phyloP scores from a whole-genome alignment of 2,113 vertebrate genomes.

The Galbula dea region DNA sequence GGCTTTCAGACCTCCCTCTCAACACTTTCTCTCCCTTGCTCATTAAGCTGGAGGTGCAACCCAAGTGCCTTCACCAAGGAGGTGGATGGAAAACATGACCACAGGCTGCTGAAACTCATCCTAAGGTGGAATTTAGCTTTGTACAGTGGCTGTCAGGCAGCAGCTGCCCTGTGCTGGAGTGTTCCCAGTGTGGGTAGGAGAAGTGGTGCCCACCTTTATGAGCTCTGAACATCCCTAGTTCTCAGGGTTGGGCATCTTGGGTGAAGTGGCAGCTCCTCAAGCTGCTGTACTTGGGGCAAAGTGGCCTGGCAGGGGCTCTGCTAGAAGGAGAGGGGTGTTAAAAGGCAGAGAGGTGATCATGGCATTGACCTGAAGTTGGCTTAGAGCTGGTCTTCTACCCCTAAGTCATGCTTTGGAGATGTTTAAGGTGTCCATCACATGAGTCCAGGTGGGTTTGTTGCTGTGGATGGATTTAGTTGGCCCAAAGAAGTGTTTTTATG shows the following conservation, averaged over 20 bases:
- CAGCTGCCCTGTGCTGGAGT: rapidly evolving
- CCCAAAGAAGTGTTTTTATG: background rate
- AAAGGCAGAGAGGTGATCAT: rapidly evolving
- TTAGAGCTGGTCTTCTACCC: background rate
- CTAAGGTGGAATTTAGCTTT: rapidly evolving
- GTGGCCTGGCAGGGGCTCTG: background rate
- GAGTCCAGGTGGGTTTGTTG: background rate
- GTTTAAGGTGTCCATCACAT: background rate
- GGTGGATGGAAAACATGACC: background rate
- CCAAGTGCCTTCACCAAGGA: background rate
- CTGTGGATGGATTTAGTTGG: background rate
- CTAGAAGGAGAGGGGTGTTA: background rate
- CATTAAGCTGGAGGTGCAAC: background rate
- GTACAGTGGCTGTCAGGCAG: rapidly evolving
- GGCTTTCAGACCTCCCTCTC: background rate
- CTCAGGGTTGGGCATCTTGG: background rate
- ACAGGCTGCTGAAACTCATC: background rate
- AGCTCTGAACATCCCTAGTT: background rate
- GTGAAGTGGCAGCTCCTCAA: background rate
- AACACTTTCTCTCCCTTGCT: background rate
- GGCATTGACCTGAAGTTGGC: background rate
- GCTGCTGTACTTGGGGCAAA: background rate
- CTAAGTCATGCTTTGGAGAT: rapidly evolving
- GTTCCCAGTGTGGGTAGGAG: background rate
- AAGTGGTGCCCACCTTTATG: rapidly evolving